Evolutionary conservation across 2,888 invertebrate genomes (phyloP), one percentile per base, ranked within the genome.

Genomic region (Patella caerulea): DNA sequence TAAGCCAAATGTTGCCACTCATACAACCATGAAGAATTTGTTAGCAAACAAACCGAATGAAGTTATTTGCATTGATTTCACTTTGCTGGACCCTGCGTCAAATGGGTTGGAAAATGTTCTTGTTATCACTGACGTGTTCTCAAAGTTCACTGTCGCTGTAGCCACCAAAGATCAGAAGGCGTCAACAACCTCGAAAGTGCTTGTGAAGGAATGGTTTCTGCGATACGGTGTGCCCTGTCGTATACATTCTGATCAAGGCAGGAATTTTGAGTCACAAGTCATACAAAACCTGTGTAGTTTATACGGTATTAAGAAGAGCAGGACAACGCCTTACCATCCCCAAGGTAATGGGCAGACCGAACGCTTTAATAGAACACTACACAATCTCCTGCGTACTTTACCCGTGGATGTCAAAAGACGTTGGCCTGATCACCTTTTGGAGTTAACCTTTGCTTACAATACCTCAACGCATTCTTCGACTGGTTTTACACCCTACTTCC

Each of bases 51-150:
- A 65, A 54, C 85, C 85, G 2, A 53, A 83, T 11, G 83, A 84
- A 56, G 75, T 83, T 12, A 59, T 86, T 14, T 80, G 81, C 11
- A 79, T 86, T n/a, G 85, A 85, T 75, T 86, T 85, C 70, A 81
- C 83, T 1, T 24, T 80, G 4, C 72, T 85, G 55, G 83, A 85
- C 34, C 71, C 34, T 72, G 77, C 79, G 14, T 70, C 56, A 17
- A 74, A 78, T 78, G 82, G 83, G 11, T 17, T 59, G 11, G 83
- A 85, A 72, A 81, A 85, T 73, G 83, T 85, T 11, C 72, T 86
- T n/a, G 84, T 85, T 4, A 78, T 85, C 73, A 83, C 84, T 1
- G 85, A 84, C 71, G 79, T 83, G 15, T 83, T 78, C 74, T 74
- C 77, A 29, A 80, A 81, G 71, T 79, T 77, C 59, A 81, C 79